Base-by-base conservation (phyloP, 1,140 invertebrate species). In the Pachypeltis micranthus region DNA sequence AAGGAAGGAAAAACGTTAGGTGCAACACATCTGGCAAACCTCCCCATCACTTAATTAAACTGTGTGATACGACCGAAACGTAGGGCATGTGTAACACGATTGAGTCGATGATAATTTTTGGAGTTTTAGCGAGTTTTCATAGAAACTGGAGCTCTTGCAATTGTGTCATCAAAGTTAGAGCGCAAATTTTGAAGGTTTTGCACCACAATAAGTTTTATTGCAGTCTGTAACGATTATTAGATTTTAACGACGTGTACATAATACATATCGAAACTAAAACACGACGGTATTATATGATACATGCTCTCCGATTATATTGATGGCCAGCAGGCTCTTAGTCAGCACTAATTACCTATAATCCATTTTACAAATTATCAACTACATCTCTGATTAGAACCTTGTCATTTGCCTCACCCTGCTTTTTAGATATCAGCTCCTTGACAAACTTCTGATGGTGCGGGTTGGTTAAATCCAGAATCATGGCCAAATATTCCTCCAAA, bases 401-500 rank as follows among this genome's bases (percentile, higher is more conserved):
- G 12, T 21, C 4, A 16, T 14, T 10, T 51, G 10, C 10, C 47
- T 10, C 23, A 51, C 47, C 4, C 44, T 60, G 64, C 44, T 62
- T 44, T 59, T 26, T 61, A n/a, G 34, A 63, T 24, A 65, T 31
- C 12, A 87, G 76, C 59, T 85, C 81, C 2, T 75, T 67, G 44
- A 84, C 78, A 71, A 87, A 86, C 54, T 79, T 74, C 65, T 78
- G 79, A 72, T 88, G 86, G 60, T 80, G 78, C 16, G 77, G 71
- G 72, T 84, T 81, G 26, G 77, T 78, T 62, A 78, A 79, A 72
- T 86, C 78, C 0, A 90, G 66, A 47, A 88, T 74, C 39, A 81
- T 83, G 69, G 79, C 78, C 67, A 88, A 81, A 68, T 86, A 87
- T 51, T 84, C 81, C 64, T 86, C 83, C 19, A 87, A 77, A 69